Evolutionary conservation across 37 sponge, comb jelly and placozoan genomes (phyloP).

Genomic region (Aplysina aerophoba): DNA sequence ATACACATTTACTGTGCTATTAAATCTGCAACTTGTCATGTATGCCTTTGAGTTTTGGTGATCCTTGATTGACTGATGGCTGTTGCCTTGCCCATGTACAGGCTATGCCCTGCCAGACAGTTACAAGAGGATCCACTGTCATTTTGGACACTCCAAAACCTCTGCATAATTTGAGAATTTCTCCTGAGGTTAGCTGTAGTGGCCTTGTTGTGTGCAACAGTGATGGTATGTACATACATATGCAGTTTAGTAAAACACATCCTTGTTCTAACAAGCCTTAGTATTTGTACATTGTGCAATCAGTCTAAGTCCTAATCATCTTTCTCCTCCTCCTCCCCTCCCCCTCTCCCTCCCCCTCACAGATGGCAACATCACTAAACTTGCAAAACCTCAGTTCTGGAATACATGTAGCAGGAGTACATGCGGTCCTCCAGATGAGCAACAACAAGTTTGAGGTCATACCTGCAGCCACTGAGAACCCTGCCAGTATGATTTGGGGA

Average conservation of each 20-base stretch:
- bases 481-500: conserved; percentile 57
- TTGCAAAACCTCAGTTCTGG: conserved; percentile 1
- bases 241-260: no score
- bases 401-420: background rate
- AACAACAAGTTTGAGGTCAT: background rate
- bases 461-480: background rate
- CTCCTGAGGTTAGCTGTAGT: background rate
- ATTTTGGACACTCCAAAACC: background rate
- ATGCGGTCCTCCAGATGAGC: background rate
- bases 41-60: background rate
- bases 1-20: background rate
- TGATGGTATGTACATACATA: no score
- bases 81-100: background rate
- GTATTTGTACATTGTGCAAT: no score
- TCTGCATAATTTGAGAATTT: background rate
- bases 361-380: background rate
- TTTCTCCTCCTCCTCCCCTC: background rate
- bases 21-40: background rate
- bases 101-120: conserved; percentile 1
- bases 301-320: no score
- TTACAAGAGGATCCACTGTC: background rate
- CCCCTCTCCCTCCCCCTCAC: background rate
- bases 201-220: background rate
- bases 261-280: background rate
- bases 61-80: background rate